Conservation (phyloP, 35 echinoderm and acorn worm genomes). For the Apostichopus parvimensis region DNA sequence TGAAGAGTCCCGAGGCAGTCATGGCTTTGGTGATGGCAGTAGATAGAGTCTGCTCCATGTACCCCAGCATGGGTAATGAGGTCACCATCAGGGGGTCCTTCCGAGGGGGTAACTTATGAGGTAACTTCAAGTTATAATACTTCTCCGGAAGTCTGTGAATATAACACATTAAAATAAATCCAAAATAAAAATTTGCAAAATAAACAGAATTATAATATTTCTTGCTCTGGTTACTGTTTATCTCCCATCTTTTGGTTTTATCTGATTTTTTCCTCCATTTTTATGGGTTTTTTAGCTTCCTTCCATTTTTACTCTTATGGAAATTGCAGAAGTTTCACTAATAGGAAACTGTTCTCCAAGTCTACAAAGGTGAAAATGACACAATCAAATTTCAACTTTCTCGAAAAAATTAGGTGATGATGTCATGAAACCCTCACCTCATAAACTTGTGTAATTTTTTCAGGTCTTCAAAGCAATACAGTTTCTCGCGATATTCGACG, state of each 20-base stretch:
- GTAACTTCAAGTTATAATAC: constrained; percentile 88
- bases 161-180: background rate
- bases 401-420: no score
- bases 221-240: no score
- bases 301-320: no score
- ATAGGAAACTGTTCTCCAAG: no score
- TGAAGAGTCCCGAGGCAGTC: constrained; percentile 88
- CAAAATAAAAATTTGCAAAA: no score
- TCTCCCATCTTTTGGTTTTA: background rate
- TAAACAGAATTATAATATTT: no score
- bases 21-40: constrained; percentile 85
- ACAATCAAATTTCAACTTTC: no score
- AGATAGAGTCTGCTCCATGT: constrained; percentile 97
- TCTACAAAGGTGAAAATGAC: no score
- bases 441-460: constrained; percentile 96
- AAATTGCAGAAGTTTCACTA: no score
- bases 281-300: no score
- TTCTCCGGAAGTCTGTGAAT: constrained; percentile 77
- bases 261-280: background rate
- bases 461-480: constrained; percentile 85
- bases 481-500: constrained; percentile 86
- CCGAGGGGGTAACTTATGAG: constrained; percentile 91
- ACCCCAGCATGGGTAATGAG: constrained; percentile 96
- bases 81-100: constrained; percentile 85
- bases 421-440: constrained; percentile 48